These are phyloP conservation scores for Hafferia zeledoni DNA, from an alignment of 2,797 vertebrate genomes.

Conservation along the genomic window DNA sequence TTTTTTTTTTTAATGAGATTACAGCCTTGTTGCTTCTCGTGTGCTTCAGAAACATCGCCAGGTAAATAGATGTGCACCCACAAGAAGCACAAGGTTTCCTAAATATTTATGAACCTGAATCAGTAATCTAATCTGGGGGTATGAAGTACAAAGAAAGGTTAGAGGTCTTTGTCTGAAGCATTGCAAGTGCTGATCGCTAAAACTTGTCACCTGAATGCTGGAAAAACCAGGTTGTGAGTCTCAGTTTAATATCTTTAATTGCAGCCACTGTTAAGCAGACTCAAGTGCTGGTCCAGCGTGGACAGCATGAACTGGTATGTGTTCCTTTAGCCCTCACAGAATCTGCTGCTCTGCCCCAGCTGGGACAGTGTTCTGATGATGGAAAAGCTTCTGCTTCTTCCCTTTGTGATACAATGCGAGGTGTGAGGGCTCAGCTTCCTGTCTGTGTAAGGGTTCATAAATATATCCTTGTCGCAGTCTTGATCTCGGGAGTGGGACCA, in stretches of 20 bases:
- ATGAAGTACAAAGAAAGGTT: not conserved
- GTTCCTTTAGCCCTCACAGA: not conserved
- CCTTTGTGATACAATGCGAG: not conserved
- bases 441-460: not conserved
- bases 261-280: not conserved
- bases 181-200: not conserved
- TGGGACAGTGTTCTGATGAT: not conserved
- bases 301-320: not conserved
- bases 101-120: constrained; percentile 15
- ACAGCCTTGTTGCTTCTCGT: not conserved
- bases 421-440: not conserved
- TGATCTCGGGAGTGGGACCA: too few relatives aligned
- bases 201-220: not conserved
- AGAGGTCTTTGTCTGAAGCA: not conserved
- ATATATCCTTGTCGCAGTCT: too few relatives aligned
- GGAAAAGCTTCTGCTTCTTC: not conserved
- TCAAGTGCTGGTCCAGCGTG: not conserved
- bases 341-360: not conserved
- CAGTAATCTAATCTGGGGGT: not conserved
- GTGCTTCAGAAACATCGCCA: not conserved
- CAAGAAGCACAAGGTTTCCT: not conserved
- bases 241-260: not conserved
- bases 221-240: not conserved
- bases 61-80: not conserved
- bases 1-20: not conserved